These are phyloP conservation scores for Globodera ellingtonae DNA, from an alignment of 1,140 invertebrate species.

Conservation along the genomic window DNA sequence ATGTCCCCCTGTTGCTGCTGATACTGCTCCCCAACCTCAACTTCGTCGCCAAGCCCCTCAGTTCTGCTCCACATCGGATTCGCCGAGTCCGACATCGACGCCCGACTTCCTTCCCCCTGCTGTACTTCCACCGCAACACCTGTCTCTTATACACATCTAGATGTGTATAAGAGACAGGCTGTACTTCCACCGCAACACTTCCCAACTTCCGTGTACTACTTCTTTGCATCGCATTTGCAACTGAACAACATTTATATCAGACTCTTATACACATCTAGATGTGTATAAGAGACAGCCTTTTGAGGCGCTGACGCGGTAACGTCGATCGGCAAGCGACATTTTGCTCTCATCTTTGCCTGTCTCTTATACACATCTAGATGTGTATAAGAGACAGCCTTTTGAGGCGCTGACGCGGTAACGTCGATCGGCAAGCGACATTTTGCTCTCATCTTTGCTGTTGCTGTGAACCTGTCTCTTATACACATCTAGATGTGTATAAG, in stretches of 20 bases:
- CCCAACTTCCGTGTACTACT: conserved; percentile 18
- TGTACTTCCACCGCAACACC: conserved; percentile 20
- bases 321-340: no score
- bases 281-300: no score
- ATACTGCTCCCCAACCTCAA: background rate
- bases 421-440: conserved; percentile 17
- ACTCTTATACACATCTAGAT: no score
- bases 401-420: conserved; percentile 16
- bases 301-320: no score
- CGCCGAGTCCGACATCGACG: background rate
- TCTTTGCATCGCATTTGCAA: conserved; percentile 1
- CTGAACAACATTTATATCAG: conserved; percentile 18
- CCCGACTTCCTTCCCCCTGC: background rate
- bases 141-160: no score
- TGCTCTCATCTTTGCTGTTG: background rate
- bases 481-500: no score
- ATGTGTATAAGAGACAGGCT: no score
- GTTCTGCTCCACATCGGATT: background rate
- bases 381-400: no score
- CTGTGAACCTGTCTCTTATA: no score
- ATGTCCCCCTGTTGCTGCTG: background rate
- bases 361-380: no score
- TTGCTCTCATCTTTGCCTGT: no score
- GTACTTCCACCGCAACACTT: conserved; percentile 19
- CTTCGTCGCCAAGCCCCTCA: background rate